Percentiles rank a stretch among this genome's conserved stretches.
Conservation (phyloP, 2,888 invertebrate genomes). For the Microplitis manilae region DNA sequence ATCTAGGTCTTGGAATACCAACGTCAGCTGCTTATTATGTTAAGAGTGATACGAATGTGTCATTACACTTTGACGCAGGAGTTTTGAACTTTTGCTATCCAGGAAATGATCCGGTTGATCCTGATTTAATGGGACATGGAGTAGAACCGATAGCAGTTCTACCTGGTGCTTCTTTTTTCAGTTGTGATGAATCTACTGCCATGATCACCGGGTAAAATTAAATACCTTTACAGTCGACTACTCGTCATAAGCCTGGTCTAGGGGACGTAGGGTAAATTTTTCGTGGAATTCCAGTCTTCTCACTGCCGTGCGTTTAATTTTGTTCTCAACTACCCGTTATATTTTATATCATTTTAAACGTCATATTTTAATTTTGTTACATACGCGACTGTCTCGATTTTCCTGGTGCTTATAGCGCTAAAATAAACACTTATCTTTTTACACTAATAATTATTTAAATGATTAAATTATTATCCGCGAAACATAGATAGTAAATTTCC, state of each 20-base stretch:
- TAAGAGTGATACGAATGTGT: slow-evolving; percentile 86
- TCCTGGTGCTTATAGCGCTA: too few species aligned
- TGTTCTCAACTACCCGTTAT: too few species aligned
- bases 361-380: neutral
- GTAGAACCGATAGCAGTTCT: slow-evolving; percentile 97
- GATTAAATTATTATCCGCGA: too few species aligned
- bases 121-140: slow-evolving; percentile 98
- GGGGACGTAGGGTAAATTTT: too few species aligned
- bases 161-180: slow-evolving; percentile 92
- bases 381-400: too few species aligned
- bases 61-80: slow-evolving; percentile 98
- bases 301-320: too few species aligned
- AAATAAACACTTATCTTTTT: neutral
- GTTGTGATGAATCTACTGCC: slow-evolving; percentile 97
- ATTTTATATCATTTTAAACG: neutral
- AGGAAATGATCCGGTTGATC: slow-evolving; percentile 83
- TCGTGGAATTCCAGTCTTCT: too few species aligned
- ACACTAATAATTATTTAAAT: neutral
- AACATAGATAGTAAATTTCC: too few species aligned
- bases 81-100: slow-evolving; percentile 97
- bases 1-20: slow-evolving; percentile 96
- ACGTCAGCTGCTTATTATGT: slow-evolving; percentile 94
- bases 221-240: too few species aligned
- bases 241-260: too few species aligned
- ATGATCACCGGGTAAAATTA: slow-evolving; percentile 92